phyloP scores from a whole-genome alignment of 2,797 vertebrate species.

The Alca torda region DNA sequence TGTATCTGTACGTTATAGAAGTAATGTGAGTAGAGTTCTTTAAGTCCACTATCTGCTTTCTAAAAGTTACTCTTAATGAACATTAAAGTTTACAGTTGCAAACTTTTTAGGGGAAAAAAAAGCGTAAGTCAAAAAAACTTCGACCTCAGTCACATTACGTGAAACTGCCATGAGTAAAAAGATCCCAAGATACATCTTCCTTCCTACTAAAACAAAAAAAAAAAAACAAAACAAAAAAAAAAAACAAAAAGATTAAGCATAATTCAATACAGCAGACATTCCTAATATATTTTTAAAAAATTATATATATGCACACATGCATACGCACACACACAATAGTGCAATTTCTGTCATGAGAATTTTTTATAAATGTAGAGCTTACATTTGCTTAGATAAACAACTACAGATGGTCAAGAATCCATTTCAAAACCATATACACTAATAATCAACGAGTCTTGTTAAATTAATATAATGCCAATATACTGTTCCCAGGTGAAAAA shows the following conservation, averaged over 20 bases:
- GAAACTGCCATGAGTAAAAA: background rate
- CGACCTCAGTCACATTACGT: background rate
- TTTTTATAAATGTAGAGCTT: background rate
- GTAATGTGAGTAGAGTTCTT: background rate
- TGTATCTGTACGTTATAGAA: background rate
- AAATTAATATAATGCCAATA: background rate
- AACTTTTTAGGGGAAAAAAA: background rate
- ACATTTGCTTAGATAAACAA: background rate
- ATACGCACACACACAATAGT: fast-evolving
- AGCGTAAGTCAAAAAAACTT: background rate
- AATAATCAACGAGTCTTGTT: background rate
- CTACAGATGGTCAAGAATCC: background rate
- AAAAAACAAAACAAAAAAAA: too few relatives aligned
- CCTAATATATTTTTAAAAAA: background rate
- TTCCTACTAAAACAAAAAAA: background rate
- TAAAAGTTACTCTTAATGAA: background rate
- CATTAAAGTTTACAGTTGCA: background rate
- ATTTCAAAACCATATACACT: background rate
- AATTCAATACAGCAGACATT: background rate
- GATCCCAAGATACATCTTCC: background rate
- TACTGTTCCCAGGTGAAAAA: background rate
- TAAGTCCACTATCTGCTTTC: background rate
- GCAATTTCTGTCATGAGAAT: background rate
- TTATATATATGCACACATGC: background rate
- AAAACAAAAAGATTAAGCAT: background rate